These are phyloP conservation scores for Ctenomys sociabilis DNA, from an alignment of 2,113 vertebrate genomes.

Conservation along the genomic window DNA sequence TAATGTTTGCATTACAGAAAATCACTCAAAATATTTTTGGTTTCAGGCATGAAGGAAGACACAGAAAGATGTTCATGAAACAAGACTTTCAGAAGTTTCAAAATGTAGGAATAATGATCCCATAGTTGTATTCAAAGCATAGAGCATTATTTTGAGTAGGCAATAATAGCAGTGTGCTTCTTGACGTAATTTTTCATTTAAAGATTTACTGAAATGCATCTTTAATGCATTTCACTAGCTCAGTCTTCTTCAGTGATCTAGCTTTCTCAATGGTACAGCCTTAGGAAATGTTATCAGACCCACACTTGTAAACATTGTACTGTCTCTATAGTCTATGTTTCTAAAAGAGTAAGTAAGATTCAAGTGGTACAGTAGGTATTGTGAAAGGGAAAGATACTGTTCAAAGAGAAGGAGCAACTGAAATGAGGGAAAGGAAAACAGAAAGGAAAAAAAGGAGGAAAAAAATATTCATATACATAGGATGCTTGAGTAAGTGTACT, in stretches of 20 bases:
- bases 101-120: neutral
- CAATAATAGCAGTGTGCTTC: neutral
- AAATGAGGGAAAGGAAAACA: too few relatives aligned
- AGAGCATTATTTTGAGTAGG: neutral
- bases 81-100: neutral
- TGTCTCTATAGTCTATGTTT: too few relatives aligned
- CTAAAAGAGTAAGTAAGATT: too few relatives aligned
- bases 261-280: neutral
- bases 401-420: too few relatives aligned
- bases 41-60: neutral
- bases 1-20: neutral
- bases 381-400: too few relatives aligned
- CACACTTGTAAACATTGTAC: too few relatives aligned
- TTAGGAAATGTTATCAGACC: neutral
- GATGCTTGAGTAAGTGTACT: too few relatives aligned
- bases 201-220: neutral
- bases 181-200: neutral
- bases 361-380: too few relatives aligned
- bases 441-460: too few relatives aligned
- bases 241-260: neutral
- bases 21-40: neutral
- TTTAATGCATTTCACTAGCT: neutral
- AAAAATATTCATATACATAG: too few relatives aligned
- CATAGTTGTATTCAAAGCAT: neutral
- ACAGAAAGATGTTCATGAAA: neutral